These are phyloP conservation scores for Sinotaia quadrata DNA, from an alignment of 2,888 invertebrate species.

Conservation along the genomic window DNA sequence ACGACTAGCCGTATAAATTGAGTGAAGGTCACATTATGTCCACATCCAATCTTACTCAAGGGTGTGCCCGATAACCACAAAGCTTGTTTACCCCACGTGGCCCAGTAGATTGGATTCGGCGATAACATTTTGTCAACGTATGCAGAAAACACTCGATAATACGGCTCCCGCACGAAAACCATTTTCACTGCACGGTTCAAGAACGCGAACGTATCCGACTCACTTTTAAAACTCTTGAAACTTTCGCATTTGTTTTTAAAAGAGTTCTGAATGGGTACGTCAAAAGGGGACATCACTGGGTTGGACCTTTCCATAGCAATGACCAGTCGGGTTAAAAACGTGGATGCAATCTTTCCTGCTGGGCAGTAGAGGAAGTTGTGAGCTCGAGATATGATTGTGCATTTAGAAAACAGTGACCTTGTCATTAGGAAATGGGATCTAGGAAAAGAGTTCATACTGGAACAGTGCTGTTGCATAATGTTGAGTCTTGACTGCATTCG, in stretches of 20 bases:
- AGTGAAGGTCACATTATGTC: not conserved
- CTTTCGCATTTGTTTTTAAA: not conserved
- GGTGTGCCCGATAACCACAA: not conserved
- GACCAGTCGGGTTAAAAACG: not conserved
- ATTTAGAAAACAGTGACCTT: no score
- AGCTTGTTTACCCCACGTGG: not conserved
- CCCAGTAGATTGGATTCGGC: not conserved
- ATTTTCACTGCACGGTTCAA: not conserved
- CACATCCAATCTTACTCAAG: not conserved
- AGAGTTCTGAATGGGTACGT: not conserved
- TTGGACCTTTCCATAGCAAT: not conserved
- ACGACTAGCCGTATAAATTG: constrained; percentile 30
- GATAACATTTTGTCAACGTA: not conserved
- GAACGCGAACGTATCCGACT: not conserved
- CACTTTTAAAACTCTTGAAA: not conserved
- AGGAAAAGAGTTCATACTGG: no score
- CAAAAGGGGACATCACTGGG: not conserved
- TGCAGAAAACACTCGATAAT: not conserved
- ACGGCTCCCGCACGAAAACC: not conserved
- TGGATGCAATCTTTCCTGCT: not conserved
- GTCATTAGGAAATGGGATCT: no score
- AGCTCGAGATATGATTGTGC: no score
- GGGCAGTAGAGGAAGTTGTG: no score
- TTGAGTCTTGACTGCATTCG: no score
- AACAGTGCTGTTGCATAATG: no score